These are phyloP conservation scores for Styela clava DNA, from an alignment of 23 tunicate genomes.

Conservation along the genomic window DNA sequence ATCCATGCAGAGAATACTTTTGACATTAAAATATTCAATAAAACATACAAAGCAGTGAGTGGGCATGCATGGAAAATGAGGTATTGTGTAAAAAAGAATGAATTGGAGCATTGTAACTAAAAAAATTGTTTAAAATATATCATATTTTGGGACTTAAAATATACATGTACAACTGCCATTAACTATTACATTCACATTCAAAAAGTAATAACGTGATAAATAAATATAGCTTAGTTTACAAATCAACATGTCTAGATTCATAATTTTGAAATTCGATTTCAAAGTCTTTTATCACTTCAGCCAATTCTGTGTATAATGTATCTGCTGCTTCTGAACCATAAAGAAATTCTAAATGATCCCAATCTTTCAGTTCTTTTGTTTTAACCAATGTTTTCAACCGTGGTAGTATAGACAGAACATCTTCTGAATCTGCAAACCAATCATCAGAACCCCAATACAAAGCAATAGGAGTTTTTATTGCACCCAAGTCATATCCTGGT, in stretches of 20 bases:
- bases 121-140: too few species aligned
- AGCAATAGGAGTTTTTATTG: conserved; percentile 58
- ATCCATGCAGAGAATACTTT: too few species aligned
- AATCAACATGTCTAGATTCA: not conserved
- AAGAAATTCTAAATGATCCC: conserved; percentile 78
- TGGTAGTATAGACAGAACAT: conserved; percentile 46
- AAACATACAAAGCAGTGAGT: too few species aligned
- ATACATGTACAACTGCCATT: too few species aligned
- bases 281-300: conserved; percentile 3
- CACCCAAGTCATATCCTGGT: conserved; percentile 62
- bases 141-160: too few species aligned
- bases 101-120: too few species aligned
- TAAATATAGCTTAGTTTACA: too few species aligned
- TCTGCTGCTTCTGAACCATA: conserved; percentile 38
- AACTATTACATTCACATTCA: too few species aligned
- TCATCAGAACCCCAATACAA: conserved; percentile 77
- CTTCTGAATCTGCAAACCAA: conserved; percentile 74
- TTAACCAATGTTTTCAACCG: conserved; percentile 28
- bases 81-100: too few species aligned
- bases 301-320: conserved; percentile 3
- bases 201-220: too few species aligned
- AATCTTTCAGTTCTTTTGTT: conserved; percentile 40
- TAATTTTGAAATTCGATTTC: not conserved
- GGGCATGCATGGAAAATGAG: too few species aligned
- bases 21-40: too few species aligned